Percentiles rank a stretch among this genome's conserved stretches.
Conservation (phyloP, 2,113 vertebrate genomes). For the Chaenocephalus aceratus region DNA sequence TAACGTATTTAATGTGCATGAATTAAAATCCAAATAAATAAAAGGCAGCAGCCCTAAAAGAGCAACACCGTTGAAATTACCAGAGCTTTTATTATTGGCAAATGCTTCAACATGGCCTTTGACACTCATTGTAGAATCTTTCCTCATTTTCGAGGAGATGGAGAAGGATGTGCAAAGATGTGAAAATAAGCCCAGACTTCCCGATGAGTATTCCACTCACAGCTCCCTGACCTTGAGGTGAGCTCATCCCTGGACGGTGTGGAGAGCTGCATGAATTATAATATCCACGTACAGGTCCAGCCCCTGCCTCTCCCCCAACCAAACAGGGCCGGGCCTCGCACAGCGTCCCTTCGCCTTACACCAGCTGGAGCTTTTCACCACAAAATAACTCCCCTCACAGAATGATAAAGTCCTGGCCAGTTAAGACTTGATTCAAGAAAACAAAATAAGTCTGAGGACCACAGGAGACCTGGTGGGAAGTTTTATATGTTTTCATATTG, state of each 20-base stretch:
- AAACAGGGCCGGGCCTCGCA: slow-evolving; percentile 57
- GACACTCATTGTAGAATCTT: slow-evolving; percentile 36
- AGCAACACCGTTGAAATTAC: not conserved
- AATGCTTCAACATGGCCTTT: slow-evolving; percentile 27
- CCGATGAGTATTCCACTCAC: slow-evolving; percentile 85
- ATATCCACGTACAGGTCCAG: slow-evolving; percentile 74
- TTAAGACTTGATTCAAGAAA: slow-evolving; percentile 48
- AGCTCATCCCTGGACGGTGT: slow-evolving; percentile 74
- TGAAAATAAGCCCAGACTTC: slow-evolving; percentile 72
- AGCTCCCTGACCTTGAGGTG: slow-evolving; percentile 84
- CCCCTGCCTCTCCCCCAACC: slow-evolving; percentile 63
- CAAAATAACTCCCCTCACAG: slow-evolving; percentile 32
- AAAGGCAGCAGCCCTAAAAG: not conserved
- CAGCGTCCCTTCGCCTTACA: slow-evolving; percentile 42
- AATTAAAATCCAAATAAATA: slow-evolving; percentile 15
- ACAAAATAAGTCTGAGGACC: slow-evolving; percentile 16
- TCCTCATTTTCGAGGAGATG: slow-evolving; percentile 65
- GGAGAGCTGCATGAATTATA: slow-evolving; percentile 80
- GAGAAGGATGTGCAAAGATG: slow-evolving; percentile 67
- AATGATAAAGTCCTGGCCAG: slow-evolving; percentile 49
- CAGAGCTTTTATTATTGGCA: slow-evolving; percentile 39
- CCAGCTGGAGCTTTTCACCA: slow-evolving; percentile 51
- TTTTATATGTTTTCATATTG: not conserved
- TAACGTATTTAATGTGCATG: slow-evolving; percentile 18
- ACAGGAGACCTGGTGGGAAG: slow-evolving; percentile 6